Conservation (phyloP, 2,113 vertebrate species). For the Carassius auratus region DNA sequence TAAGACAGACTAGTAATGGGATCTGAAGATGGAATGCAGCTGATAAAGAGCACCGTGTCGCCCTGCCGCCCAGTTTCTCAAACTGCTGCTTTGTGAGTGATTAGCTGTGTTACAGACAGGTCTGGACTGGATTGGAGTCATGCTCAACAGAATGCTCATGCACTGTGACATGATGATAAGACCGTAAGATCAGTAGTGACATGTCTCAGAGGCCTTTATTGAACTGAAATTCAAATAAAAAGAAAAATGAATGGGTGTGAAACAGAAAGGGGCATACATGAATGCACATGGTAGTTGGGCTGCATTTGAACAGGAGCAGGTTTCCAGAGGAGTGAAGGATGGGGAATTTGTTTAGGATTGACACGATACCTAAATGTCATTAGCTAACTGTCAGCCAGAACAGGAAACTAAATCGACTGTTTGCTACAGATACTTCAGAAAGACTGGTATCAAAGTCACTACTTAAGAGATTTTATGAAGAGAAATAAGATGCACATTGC, state of each 20-base stretch:
- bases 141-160: slow-evolving; percentile 41
- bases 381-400: neutral
- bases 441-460: too few relatives aligned
- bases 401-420: neutral
- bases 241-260: neutral
- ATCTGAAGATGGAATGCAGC: slow-evolving; percentile 48
- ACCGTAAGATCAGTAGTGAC: neutral
- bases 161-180: neutral
- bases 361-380: neutral
- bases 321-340: neutral
- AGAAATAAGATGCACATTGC: too few relatives aligned
- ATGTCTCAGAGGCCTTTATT: neutral
- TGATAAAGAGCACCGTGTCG: slow-evolving; percentile 33
- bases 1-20: slow-evolving; percentile 50
- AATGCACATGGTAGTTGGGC: neutral
- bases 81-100: slow-evolving; percentile 59
- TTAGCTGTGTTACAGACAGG: slow-evolving; percentile 58
- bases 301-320: neutral
- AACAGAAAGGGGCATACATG: neutral
- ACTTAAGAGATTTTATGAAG: too few relatives aligned
- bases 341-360: neutral
- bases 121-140: slow-evolving; percentile 66
- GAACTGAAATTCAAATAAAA: neutral
- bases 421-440: too few relatives aligned
- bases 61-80: slow-evolving; percentile 18